phyloP scores from a whole-genome alignment of 2,113 vertebrate genomes.

The Polypterus senegalus region DNA sequence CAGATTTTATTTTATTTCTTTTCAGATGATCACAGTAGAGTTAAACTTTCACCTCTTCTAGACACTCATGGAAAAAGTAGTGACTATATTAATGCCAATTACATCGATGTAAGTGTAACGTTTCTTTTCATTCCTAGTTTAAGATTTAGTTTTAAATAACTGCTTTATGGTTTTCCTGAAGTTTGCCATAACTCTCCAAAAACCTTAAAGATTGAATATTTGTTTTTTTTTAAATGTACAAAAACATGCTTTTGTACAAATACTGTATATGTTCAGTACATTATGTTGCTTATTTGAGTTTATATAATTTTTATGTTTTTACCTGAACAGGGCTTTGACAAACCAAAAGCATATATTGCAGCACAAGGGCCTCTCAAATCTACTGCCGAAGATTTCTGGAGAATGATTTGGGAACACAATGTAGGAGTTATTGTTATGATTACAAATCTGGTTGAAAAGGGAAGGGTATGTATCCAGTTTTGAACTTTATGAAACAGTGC shows the following conservation, averaged over 20 bases:
- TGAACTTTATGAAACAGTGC: no score
- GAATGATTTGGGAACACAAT: slow-evolving; percentile 95
- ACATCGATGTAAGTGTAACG: slow-evolving; percentile 71
- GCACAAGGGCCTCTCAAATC: slow-evolving; percentile 86
- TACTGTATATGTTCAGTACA: background rate
- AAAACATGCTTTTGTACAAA: background rate
- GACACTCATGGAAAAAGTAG: slow-evolving; percentile 68
- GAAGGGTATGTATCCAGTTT: slow-evolving; percentile 57
- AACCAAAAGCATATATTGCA: slow-evolving; percentile 81
- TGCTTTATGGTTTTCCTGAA: no score
- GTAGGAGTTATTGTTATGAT: slow-evolving; percentile 89
- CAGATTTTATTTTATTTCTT: slow-evolving; percentile 19
- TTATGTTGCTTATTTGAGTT: no score
- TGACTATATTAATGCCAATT: slow-evolving; percentile 97
- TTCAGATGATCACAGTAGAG: slow-evolving; percentile 88
- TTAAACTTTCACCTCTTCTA: slow-evolving; percentile 61
- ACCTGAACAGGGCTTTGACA: slow-evolving; percentile 73
- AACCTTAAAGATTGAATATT: slow-evolving; percentile 9
- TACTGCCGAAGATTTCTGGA: slow-evolving; percentile 91
- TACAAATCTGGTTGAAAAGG: slow-evolving; percentile 91
- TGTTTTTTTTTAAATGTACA: background rate
- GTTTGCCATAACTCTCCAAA: no score
- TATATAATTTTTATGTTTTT: no score
- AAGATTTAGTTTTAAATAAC: no score
- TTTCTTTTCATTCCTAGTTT: no score